Evolutionary conservation across 2,797 vertebrate species (phyloP).

Genomic region (Mormyrus hasselquistii): DNA sequence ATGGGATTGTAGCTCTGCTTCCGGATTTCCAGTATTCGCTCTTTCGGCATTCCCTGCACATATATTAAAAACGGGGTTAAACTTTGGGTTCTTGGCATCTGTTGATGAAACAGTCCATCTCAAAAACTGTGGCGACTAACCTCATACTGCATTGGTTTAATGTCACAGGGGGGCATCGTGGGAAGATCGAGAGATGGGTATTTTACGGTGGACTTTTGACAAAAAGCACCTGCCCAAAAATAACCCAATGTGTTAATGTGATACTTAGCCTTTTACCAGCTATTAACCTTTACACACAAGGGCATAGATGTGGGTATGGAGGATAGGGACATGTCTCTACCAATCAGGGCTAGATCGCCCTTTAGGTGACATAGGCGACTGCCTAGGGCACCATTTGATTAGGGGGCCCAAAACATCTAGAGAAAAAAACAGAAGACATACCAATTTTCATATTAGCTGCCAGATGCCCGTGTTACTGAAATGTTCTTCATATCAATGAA

Average conservation of each 20-base stretch:
- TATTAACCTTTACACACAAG: not conserved
- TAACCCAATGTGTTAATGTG: not conserved
- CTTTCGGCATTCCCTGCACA: constrained; percentile 65
- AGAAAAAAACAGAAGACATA: not conserved
- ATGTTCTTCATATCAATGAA: not conserved
- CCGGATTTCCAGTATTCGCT: constrained; percentile 66
- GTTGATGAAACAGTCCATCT: not conserved
- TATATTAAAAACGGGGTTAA: not conserved
- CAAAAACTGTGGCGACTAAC: constrained; percentile 52
- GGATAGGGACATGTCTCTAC: not conserved
- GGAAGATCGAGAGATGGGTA: constrained; percentile 40
- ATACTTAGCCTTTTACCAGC: not conserved
- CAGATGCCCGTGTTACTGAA: not conserved
- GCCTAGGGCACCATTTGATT: not conserved
- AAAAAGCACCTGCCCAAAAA: constrained; percentile 51
- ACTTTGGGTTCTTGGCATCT: not conserved
- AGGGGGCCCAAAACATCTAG: not conserved
- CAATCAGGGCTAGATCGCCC: not conserved
- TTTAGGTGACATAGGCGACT: not conserved
- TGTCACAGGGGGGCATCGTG: constrained; percentile 78
- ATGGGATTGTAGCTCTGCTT: constrained; percentile 61
- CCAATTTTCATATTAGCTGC: not conserved
- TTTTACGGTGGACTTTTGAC: constrained; percentile 51
- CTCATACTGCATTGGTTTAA: constrained; percentile 71
- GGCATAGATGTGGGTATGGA: not conserved